Evolutionary conservation across 2,113 vertebrate species (phyloP).

Genomic region (Rhombomys opimus): DNA sequence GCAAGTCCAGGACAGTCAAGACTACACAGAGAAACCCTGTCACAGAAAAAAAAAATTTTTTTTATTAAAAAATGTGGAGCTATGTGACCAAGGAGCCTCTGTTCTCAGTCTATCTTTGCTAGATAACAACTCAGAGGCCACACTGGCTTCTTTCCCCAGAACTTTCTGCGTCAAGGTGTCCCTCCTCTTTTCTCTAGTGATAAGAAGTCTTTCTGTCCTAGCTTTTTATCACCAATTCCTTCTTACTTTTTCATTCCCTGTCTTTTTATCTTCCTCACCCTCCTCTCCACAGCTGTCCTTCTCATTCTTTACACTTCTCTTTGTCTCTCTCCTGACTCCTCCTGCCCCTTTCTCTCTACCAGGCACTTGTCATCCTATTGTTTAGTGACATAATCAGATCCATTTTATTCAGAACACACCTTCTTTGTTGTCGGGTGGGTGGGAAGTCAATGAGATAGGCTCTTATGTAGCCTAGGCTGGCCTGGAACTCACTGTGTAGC

Average conservation of each 20-base stretch:
- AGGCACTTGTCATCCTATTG: not conserved
- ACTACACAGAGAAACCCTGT: no score
- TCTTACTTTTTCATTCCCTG: constrained; percentile 4
- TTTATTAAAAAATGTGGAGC: not conserved
- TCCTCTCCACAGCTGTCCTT: not conserved
- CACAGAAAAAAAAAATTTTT: not conserved
- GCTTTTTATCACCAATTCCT: not conserved
- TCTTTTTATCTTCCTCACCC: not conserved
- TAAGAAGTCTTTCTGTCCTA: not conserved
- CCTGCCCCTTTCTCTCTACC: not conserved
- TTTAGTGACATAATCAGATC: not conserved
- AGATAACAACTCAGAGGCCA: not conserved
- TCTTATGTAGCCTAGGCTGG: not conserved
- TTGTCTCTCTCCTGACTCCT: not conserved
- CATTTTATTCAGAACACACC: constrained; percentile 24
- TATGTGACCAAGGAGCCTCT: not conserved
- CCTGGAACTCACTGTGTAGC: not conserved
- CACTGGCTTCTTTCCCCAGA: not conserved
- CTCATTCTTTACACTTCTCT: not conserved
- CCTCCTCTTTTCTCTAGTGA: not conserved
- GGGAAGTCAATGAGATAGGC: not conserved
- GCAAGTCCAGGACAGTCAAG: no score
- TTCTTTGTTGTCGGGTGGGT: not conserved
- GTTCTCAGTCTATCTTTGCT: constrained; percentile 20
- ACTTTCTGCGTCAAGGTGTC: not conserved